Percentiles rank a stretch among this genome's conserved stretches.
Conservation (phyloP, 2,888 invertebrate species). For the Pantelozetes paolii region DNA sequence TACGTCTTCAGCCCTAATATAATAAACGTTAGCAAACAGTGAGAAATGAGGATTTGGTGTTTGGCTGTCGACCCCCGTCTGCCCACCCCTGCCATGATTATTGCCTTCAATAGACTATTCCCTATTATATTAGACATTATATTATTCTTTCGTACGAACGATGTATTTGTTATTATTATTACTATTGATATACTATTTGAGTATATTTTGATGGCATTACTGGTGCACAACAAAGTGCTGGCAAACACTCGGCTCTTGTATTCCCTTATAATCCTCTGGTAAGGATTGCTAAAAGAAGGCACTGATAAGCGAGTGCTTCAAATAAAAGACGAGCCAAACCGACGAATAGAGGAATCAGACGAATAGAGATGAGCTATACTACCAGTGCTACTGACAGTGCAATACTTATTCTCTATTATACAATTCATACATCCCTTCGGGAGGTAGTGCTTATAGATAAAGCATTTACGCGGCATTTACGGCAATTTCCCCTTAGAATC, state of each 20-base stretch:
- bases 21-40: neutral
- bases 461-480: conserved; percentile 21
- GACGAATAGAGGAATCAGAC: conserved; percentile 4
- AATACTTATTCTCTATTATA: conserved; percentile 30
- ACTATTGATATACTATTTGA: neutral
- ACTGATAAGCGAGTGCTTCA: conserved; percentile 35
- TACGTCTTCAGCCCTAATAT: conserved; percentile 14
- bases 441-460: conserved; percentile 26
- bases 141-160: conserved; percentile 19
- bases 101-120: conserved; percentile 33
- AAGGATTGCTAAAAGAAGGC: conserved; percentile 27
- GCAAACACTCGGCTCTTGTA: conserved; percentile 19
- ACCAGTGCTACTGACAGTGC: neutral
- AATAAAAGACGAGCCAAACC: neutral
- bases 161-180: conserved; percentile 28
- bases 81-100: neutral
- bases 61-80: neutral
- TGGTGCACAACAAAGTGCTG: conserved; percentile 14
- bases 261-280: conserved; percentile 27
- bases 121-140: conserved; percentile 22
- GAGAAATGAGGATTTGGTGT: conserved; percentile 11
- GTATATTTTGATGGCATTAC: neutral
- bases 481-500: conserved; percentile 20
- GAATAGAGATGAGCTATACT: conserved; percentile 14
- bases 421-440: conserved; percentile 28